A percentile compares a stretch with the other conserved stretches of the same genome.
phyloP scores from a whole-genome alignment of 2,888 invertebrate genomes.

The Lathronympha strigana region DNA sequence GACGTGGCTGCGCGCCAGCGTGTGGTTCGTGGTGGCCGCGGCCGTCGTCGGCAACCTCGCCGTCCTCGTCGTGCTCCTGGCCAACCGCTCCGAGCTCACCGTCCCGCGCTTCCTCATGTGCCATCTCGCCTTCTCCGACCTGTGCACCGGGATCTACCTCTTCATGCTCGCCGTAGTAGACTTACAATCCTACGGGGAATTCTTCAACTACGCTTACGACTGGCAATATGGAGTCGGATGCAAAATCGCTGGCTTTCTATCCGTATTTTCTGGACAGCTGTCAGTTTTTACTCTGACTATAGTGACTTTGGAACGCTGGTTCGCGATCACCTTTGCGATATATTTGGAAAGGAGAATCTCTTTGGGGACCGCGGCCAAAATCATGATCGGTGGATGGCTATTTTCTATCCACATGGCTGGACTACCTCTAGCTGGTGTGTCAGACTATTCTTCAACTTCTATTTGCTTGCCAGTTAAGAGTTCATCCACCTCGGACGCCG shows the following conservation, averaged over 20 bases:
- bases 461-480: conserved; percentile 96
- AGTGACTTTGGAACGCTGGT: conserved; percentile 93
- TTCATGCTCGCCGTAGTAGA: conserved; percentile 93
- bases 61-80: conserved; percentile 90
- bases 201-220: conserved; percentile 95
- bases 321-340: conserved; percentile 92
- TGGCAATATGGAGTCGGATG: conserved; percentile 95
- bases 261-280: conserved; percentile 93
- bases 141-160: conserved; percentile 94
- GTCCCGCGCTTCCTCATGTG: conserved; percentile 80
- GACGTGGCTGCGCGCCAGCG: conserved; percentile 89
- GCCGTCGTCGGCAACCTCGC: conserved; percentile 93
- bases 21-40: conserved; percentile 93
- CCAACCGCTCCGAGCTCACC: conserved; percentile 79
- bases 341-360: conserved; percentile 92
- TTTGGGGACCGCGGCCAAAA: conserved; percentile 87
- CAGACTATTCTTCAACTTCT: conserved; percentile 93
- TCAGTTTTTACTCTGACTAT: conserved; percentile 94
- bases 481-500: conserved; percentile 86
- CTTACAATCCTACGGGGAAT: conserved; percentile 91
- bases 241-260: conserved; percentile 93
- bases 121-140: conserved; percentile 94
- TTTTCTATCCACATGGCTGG: conserved; percentile 91
- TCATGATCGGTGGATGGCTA: conserved; percentile 92
- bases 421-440: conserved; percentile 92